phyloP scores from a whole-genome alignment of 2,113 vertebrate genomes.

The Acrocephalus arundinaceus region DNA sequence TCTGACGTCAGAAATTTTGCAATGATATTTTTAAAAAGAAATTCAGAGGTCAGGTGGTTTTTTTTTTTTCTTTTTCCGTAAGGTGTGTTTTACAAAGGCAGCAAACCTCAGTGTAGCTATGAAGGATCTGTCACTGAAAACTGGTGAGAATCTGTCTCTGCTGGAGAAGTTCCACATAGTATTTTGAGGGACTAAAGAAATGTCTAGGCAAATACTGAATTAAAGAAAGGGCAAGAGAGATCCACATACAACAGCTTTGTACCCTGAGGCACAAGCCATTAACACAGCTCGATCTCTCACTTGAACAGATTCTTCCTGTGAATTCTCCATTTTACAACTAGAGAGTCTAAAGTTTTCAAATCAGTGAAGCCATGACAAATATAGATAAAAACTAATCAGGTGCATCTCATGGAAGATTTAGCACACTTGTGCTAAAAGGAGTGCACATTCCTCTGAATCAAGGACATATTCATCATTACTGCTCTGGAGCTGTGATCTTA shows the following conservation, averaged over 20 bases:
- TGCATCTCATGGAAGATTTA: constrained; percentile 51
- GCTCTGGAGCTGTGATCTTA: constrained; percentile 26
- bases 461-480: constrained; percentile 29
- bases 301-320: not conserved
- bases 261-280: not conserved
- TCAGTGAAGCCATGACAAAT: not conserved
- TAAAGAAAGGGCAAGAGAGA: not conserved
- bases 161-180: not conserved
- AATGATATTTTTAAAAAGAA: constrained; percentile 46
- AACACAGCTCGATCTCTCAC: not conserved
- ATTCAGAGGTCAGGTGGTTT: constrained; percentile 2
- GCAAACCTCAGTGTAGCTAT: not conserved
- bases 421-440: constrained; percentile 33
- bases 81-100: not conserved
- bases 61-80: not conserved
- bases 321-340: constrained; percentile 18
- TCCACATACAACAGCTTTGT: not conserved
- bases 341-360: constrained; percentile 14
- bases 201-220: not conserved
- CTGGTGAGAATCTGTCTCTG: not conserved
- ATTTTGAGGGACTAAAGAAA: constrained; percentile 4
- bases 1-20: constrained; percentile 64
- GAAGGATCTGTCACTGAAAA: not conserved
- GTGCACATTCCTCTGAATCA: constrained; percentile 40
- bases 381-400: constrained; percentile 39